Evolutionary conservation across 2,113 vertebrate genomes (phyloP).

Genomic region (Clarias batrachus): DNA sequence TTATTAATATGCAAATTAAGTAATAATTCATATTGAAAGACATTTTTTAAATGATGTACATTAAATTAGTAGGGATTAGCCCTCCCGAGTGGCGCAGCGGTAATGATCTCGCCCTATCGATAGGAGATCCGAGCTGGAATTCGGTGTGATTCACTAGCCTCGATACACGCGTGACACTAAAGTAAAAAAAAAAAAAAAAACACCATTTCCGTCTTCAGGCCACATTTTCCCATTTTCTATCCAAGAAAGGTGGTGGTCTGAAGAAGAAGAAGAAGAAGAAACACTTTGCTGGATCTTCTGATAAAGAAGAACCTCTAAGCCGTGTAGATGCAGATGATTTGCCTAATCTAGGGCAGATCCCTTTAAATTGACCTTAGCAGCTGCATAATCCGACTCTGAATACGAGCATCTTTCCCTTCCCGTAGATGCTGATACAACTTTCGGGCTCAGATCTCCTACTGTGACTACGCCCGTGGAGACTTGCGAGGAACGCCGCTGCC

Average conservation of each 20-base stretch:
- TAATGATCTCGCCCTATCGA: no score
- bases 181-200: neutral
- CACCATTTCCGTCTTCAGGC: neutral
- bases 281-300: neutral
- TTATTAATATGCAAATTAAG: neutral
- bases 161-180: neutral
- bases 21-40: neutral
- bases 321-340: neutral
- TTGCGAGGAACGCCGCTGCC: conserved; percentile 17
- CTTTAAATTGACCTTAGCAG: neutral
- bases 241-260: neutral
- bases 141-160: no score
- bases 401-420: neutral
- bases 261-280: no score
- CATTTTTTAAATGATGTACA: neutral
- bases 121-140: no score
- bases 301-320: neutral
- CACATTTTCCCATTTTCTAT: neutral
- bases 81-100: no score
- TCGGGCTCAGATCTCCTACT: neutral
- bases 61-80: no score
- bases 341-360: neutral
- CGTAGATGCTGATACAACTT: neutral
- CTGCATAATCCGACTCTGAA: neutral
- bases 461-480: neutral